Evolutionary conservation across 1,140 invertebrate genomes (phyloP).

Genomic region (Panagrolaimus sp.): DNA sequence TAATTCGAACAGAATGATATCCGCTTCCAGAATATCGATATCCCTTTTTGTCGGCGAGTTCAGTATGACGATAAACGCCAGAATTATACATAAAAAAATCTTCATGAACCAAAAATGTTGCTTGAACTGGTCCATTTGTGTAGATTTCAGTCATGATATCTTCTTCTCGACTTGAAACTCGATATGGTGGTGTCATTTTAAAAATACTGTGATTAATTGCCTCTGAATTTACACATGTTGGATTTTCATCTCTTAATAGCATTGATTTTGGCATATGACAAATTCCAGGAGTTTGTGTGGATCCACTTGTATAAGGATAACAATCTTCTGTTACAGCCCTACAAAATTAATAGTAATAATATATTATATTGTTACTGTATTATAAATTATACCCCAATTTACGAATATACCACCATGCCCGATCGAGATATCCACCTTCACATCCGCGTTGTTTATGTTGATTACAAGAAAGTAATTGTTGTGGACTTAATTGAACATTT

Average conservation of each 20-base stretch:
- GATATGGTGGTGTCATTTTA: conserved; percentile 77
- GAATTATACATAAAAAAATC: conserved; percentile 82
- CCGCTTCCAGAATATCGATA: conserved; percentile 64
- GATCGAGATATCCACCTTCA: conserved; percentile 77
- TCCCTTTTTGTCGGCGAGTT: conserved; percentile 61
- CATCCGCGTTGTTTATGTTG: conserved; percentile 75
- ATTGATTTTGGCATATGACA: conserved; percentile 61
- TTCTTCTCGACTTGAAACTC: conserved; percentile 66
- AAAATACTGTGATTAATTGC: conserved; percentile 49
- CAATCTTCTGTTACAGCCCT: conserved; percentile 61
- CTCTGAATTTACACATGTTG: conserved; percentile 61
- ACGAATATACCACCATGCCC: conserved; percentile 80
- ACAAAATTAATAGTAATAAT: conserved; percentile 17
- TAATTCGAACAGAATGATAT: conserved; percentile 80
- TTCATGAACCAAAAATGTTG: conserved; percentile 77
- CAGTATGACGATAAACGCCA: conserved; percentile 74
- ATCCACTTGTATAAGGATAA: conserved; percentile 65
- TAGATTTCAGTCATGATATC: conserved; percentile 87
- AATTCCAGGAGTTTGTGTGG: conserved; percentile 60
- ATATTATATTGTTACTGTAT: no score
- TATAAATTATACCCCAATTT: conserved; percentile 69
- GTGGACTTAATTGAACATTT: conserved; percentile 68
- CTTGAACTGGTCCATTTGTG: conserved; percentile 87
- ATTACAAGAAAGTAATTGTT: conserved; percentile 80
- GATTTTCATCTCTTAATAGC: conserved; percentile 26